These are phyloP conservation scores for Ferrisia virgata DNA, from an alignment of 2,888 invertebrate species.

Conservation along the genomic window DNA sequence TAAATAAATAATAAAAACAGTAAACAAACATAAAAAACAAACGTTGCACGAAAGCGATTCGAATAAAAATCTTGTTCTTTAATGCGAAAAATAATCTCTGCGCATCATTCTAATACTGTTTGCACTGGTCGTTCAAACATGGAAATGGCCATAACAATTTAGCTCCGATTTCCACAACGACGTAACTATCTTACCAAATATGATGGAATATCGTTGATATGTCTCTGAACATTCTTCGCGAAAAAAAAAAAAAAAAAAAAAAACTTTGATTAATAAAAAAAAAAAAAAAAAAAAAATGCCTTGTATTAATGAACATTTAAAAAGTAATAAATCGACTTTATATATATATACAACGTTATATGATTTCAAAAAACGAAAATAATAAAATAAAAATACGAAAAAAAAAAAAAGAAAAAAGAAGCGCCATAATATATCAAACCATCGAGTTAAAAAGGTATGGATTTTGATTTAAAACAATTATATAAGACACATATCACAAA, in stretches of 20 bases:
- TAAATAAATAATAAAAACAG: neutral
- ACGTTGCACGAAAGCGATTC: conserved; percentile 11
- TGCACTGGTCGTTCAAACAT: conserved; percentile 17
- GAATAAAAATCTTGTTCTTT: conserved; percentile 8
- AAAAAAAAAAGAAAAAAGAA: neutral
- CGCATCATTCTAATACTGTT: conserved; percentile 11
- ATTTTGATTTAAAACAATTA: conserved; percentile 25
- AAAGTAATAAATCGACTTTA: neutral
- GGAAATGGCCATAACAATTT: neutral
- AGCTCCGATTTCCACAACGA: neutral
- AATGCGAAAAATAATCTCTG: neutral
- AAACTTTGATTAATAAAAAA: neutral
- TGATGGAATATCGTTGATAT: conserved; percentile 6
- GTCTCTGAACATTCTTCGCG: neutral
- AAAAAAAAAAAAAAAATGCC: neutral
- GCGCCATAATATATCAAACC: conserved; percentile 7
- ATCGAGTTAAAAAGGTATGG: conserved; percentile 3
- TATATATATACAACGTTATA: neutral
- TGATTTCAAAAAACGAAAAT: neutral
- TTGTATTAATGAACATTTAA: neutral
- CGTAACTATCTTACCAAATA: neutral
- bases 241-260: neutral
- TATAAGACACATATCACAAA: conserved; percentile 20
- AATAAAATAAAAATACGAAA: neutral
- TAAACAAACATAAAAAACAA: conserved; percentile 18